phyloP scores from a whole-genome alignment of 2,113 vertebrate genomes.

The Chaenocephalus aceratus region DNA sequence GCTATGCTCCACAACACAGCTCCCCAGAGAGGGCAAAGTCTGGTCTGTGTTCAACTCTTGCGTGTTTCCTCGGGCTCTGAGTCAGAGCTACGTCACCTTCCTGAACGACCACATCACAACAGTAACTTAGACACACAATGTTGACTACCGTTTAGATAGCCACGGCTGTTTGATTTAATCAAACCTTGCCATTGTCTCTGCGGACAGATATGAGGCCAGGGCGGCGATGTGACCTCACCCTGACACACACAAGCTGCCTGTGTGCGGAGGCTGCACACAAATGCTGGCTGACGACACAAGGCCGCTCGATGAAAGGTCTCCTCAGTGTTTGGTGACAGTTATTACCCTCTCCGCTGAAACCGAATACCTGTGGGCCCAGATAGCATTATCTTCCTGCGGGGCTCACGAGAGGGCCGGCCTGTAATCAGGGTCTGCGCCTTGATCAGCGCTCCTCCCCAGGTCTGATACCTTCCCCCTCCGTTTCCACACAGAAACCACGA shows the following conservation, averaged over 20 bases:
- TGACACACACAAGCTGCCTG: slow-evolving; percentile 74
- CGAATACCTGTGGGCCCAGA: slow-evolving; percentile 81
- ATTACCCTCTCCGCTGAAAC: slow-evolving; percentile 80
- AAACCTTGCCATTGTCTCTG: slow-evolving; percentile 69
- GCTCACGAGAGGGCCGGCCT: slow-evolving; percentile 67
- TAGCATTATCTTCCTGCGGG: slow-evolving; percentile 80
- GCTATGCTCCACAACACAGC: not conserved
- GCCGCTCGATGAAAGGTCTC: slow-evolving; percentile 76
- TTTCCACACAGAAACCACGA: slow-evolving; percentile 36
- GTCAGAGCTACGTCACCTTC: slow-evolving; percentile 61
- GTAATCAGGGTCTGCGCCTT: slow-evolving; percentile 70
- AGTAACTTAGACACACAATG: slow-evolving; percentile 55
- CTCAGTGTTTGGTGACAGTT: slow-evolving; percentile 81
- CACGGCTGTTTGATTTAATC: slow-evolving; percentile 79
- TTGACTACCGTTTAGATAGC: slow-evolving; percentile 73
- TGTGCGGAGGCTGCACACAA: slow-evolving; percentile 73
- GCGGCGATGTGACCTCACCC: slow-evolving; percentile 66
- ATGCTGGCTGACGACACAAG: slow-evolving; percentile 67
- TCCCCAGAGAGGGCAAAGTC: slow-evolving; percentile 15
- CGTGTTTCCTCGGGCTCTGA: slow-evolving; percentile 42
- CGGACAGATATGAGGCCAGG: slow-evolving; percentile 67
- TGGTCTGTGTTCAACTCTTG: slow-evolving; percentile 30
- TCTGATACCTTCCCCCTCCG: slow-evolving; percentile 47
- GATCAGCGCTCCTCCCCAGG: slow-evolving; percentile 67
- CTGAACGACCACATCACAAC: slow-evolving; percentile 46